Percentiles rank a stretch among this genome's conserved stretches.
Conservation (phyloP, 2,888 invertebrate genomes). For the Tachina grossa region DNA sequence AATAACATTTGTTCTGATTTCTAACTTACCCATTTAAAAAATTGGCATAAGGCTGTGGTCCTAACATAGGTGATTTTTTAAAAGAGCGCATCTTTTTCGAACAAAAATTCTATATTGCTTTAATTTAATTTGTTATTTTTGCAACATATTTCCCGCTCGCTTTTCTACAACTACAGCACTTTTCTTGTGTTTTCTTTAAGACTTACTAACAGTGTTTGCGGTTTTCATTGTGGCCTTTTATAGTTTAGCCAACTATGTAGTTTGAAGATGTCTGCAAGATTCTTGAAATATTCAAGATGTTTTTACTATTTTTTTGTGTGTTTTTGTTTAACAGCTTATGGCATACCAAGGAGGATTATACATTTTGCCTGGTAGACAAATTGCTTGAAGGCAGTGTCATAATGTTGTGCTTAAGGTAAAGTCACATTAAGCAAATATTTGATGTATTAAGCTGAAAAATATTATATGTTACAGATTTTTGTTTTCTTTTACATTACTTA, state of each 20-base stretch:
- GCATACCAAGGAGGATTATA: slow-evolving; percentile 67
- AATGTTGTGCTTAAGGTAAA: slow-evolving; percentile 11
- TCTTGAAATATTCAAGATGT: slow-evolving; percentile 24
- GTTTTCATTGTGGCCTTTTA: slow-evolving; percentile 34
- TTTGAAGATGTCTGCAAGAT: slow-evolving; percentile 31
- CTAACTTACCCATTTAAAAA: slow-evolving; percentile 65
- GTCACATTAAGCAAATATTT: background rate
- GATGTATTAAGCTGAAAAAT: too few species aligned
- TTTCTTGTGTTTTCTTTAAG: slow-evolving; percentile 9
- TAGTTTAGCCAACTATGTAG: slow-evolving; percentile 39
- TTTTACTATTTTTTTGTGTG: background rate
- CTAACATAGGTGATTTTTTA: slow-evolving; percentile 44
- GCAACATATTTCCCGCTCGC: slow-evolving; percentile 6
- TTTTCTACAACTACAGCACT: slow-evolving; percentile 1
- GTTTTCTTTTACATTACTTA: too few species aligned
- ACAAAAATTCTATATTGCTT: background rate
- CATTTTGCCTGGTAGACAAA: slow-evolving; percentile 40
- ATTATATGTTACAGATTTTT: too few species aligned
- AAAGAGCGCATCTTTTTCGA: slow-evolving; percentile 50
- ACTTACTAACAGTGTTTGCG: slow-evolving; percentile 37
- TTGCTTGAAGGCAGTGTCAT: slow-evolving; percentile 27
- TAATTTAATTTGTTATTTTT: slow-evolving; percentile 26
- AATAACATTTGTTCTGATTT: background rate
- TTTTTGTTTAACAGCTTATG: slow-evolving; percentile 55
- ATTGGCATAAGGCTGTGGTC: slow-evolving; percentile 64